These are phyloP conservation scores for Balanococcus diminutus DNA, from an alignment of 2,888 invertebrate genomes.

Conservation along the genomic window DNA sequence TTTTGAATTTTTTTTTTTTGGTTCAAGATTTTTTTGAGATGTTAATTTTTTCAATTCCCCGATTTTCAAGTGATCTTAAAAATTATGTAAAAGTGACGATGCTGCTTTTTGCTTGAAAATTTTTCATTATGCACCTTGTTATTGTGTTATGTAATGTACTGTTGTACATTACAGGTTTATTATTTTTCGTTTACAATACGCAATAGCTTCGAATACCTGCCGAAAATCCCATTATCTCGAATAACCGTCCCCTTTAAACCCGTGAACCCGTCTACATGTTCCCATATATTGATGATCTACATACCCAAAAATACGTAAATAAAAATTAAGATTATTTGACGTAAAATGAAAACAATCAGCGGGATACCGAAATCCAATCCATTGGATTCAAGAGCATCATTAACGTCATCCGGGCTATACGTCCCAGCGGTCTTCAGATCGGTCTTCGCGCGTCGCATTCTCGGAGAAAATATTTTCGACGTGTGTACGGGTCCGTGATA, in stretches of 20 bases:
- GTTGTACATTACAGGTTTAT: too few species aligned
- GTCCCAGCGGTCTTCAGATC: too few species aligned
- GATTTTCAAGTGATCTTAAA: too few species aligned
- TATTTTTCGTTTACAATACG: too few species aligned
- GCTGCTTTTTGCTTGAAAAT: too few species aligned
- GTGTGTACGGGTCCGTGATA: neutral
- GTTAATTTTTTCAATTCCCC: too few species aligned
- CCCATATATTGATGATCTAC: neutral
- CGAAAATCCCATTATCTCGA: neutral
- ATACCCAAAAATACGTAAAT: neutral
- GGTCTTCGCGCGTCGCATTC: neutral
- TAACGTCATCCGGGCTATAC: neutral
- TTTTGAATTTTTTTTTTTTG: too few species aligned
- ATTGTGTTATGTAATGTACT: too few species aligned
- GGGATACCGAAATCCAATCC: neutral
- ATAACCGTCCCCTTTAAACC: neutral
- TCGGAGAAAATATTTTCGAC: neutral
- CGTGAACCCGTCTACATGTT: neutral
- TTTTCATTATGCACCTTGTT: too few species aligned
- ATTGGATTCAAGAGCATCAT: conserved; percentile 13
- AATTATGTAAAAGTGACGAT: too few species aligned
- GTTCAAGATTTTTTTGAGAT: too few species aligned
- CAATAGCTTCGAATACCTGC: neutral
- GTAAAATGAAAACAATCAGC: conserved; percentile 31
- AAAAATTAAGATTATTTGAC: neutral